Percentiles rank a stretch among this genome's conserved stretches.
These are phyloP conservation scores for Potorous gilbertii DNA, from an alignment of 2,797 vertebrate species.

Conservation along the genomic window DNA sequence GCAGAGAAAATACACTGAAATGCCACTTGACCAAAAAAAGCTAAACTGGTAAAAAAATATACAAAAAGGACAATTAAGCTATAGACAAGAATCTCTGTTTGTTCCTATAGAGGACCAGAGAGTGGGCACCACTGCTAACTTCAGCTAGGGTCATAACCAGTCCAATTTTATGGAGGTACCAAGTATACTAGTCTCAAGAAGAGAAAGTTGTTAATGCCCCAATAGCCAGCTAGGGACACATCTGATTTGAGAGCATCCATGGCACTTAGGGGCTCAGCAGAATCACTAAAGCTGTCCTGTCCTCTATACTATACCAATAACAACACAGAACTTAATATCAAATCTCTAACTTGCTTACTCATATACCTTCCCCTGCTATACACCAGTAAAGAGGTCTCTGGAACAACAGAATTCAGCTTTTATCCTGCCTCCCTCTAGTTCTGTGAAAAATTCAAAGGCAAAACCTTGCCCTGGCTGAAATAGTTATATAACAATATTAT, in stretches of 20 bases:
- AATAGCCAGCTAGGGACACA: constrained; percentile 94
- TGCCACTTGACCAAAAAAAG: constrained; percentile 51
- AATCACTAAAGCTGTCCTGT: constrained; percentile 93
- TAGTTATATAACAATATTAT: neutral
- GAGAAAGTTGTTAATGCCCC: constrained; percentile 92
- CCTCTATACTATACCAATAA: constrained; percentile 89
- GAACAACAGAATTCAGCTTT: neutral
- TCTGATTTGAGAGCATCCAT: constrained; percentile 98
- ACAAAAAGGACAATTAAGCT: neutral
- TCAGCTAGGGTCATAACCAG: constrained; percentile 92
- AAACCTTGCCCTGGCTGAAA: neutral
- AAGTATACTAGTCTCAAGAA: constrained; percentile 91
- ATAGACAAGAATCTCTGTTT: neutral
- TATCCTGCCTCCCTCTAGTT: neutral
- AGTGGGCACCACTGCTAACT: constrained; percentile 84
- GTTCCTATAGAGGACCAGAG: neutral
- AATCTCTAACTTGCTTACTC: neutral
- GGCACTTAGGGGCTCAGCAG: constrained; percentile 91
- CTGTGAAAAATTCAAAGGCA: neutral
- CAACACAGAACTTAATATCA: neutral
- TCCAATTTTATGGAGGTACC: constrained; percentile 91
- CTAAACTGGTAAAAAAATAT: constrained; percentile 42
- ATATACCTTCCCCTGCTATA: neutral
- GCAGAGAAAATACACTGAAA: constrained; percentile 60
- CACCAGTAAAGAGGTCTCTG: neutral